Conservation (phyloP, 2,113 vertebrate genomes). For the Apus apus region DNA sequence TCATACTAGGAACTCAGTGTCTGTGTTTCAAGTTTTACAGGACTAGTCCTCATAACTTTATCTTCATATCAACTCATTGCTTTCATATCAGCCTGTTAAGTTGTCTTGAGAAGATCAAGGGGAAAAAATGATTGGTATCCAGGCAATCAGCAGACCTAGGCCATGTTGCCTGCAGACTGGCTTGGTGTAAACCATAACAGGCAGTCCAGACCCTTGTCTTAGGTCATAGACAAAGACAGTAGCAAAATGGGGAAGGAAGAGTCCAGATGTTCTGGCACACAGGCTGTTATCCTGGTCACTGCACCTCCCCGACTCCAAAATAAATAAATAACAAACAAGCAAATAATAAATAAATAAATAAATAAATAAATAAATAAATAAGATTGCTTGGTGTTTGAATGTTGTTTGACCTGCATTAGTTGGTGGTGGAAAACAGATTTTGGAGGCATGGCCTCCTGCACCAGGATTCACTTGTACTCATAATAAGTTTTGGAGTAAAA, state of each 20-base stretch:
- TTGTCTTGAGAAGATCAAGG: neutral
- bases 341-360: neutral
- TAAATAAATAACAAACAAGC: neutral
- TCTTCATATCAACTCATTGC: neutral
- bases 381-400: neutral
- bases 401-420: too few relatives aligned
- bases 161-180: fast-evolving
- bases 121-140: neutral
- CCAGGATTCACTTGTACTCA: fast-evolving
- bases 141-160: neutral
- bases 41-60: fast-evolving
- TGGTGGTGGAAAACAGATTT: neutral
- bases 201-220: fast-evolving
- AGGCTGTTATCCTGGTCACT: neutral
- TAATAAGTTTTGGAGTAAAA: neutral
- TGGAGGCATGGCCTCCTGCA: fast-evolving
- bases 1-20: fast-evolving
- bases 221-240: neutral
- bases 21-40: neutral
- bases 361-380: too few relatives aligned
- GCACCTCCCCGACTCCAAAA: neutral
- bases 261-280: neutral
- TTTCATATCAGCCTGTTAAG: neutral
- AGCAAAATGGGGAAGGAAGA: neutral
- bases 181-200: fast-evolving